These are phyloP conservation scores for Sesamia nonagrioides DNA, from an alignment of 1,140 invertebrate genomes.

Conservation along the genomic window DNA sequence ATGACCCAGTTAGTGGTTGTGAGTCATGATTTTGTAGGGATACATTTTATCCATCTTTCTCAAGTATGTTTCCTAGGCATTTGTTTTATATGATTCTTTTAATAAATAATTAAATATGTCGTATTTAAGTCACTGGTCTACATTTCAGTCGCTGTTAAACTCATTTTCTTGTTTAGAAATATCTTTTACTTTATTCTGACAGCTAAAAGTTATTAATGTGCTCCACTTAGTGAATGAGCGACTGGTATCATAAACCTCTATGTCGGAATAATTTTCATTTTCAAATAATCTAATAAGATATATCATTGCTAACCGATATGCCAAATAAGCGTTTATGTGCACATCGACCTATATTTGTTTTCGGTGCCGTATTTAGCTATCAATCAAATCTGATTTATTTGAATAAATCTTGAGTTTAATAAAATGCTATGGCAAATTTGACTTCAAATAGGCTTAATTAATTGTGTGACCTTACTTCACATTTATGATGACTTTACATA, in stretches of 20 bases:
- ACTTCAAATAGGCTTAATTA: slow-evolving; percentile 22
- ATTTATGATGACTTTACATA: neutral
- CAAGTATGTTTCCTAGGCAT: neutral
- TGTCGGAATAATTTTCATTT: slow-evolving; percentile 44
- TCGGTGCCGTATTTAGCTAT: slow-evolving; percentile 39
- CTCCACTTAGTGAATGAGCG: slow-evolving; percentile 28
- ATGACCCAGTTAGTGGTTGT: neutral
- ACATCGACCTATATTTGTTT: slow-evolving; percentile 30
- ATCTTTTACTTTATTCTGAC: slow-evolving; percentile 43
- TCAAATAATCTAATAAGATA: slow-evolving; percentile 19
- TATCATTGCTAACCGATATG: slow-evolving; percentile 37
- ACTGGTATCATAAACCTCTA: slow-evolving; percentile 47
- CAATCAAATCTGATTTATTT: slow-evolving; percentile 34
- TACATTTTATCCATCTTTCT: slow-evolving; percentile 13
- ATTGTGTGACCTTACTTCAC: slow-evolving; percentile 21
- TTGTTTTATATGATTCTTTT: slow-evolving; percentile 11
- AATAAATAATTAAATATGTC: slow-evolving; percentile 9
- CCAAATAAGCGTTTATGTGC: slow-evolving; percentile 39
- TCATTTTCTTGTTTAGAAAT: slow-evolving; percentile 38
- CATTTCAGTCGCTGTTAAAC: slow-evolving; percentile 24
- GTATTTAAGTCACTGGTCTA: slow-evolving; percentile 25
- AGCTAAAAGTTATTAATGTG: slow-evolving; percentile 45
- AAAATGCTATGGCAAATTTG: slow-evolving; percentile 1
- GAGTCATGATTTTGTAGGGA: neutral
- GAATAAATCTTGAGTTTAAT: slow-evolving; percentile 39